Evolutionary conservation across 2,888 invertebrate species (phyloP), one percentile per base, ranked within the genome.

Genomic region (Philaethria dido): DNA sequence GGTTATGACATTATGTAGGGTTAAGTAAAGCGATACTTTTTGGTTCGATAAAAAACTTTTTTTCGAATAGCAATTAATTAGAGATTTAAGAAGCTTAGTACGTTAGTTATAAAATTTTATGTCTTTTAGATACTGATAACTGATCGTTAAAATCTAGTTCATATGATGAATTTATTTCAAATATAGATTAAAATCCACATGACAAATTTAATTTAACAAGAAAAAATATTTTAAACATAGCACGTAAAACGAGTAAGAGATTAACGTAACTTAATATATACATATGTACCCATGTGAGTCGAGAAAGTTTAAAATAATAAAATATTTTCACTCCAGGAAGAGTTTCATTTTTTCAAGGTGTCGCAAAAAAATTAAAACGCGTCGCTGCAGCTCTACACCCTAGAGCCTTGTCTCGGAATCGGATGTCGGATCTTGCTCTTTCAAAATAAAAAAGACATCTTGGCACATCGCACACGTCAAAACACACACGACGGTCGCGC

Each of bases 401-500:
- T 18, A 25, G 16, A 47, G 29, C 45, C 60, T 45, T 47, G 45
- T 29, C 47, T 60, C 45, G 33, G 29, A 60, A 60, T 60, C 45
- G 47, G 60, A 60, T 60, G 60, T 60, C 47, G 29, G 33, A 45
- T 60, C 60, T 60, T 60, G 33, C 29, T 60, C 64, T n/a, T 62
- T 22, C 42, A 39, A 64, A 67, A 66, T 69, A 65, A 70, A 57
- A 69, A 70, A 67, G 16, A 69, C 72, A 70, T 74, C 71, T 72
- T 75, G 70, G 71, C 69, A 66, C 69, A 63, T 64, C 69, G 42
- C 75, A 73, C 74, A 73, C 70, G 70, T 69, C 70, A 69, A 64
- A 63, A 62, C 73, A 68, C 70, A 74, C 72, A 68, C 68, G 65
- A 65, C 63, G 60, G 60, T 66, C 70, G 64, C 62, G 64, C 75